Conservation (phyloP, 2,888 invertebrate genomes). For the Gerris lacustris region DNA sequence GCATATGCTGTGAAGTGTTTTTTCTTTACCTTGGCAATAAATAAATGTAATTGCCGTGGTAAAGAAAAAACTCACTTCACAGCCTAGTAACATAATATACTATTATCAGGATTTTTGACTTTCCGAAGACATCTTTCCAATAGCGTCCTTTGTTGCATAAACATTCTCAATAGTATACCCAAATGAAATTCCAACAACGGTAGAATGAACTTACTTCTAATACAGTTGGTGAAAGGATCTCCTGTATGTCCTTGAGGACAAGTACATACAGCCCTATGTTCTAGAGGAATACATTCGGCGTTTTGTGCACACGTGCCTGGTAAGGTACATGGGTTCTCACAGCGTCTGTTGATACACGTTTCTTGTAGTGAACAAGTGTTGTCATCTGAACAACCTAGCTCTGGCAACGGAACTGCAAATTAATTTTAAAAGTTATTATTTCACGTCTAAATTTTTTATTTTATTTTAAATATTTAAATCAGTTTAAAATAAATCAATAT, state of each 20-base stretch:
- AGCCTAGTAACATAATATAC: too few species aligned
- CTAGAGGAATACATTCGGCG: slow-evolving; percentile 61
- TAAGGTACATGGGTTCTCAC: slow-evolving; percentile 61
- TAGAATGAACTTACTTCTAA: slow-evolving; percentile 40
- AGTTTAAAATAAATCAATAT: not conserved
- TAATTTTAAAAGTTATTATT: not conserved
- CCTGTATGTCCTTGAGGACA: slow-evolving; percentile 63
- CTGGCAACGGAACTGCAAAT: slow-evolving; percentile 18
- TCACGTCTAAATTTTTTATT: not conserved
- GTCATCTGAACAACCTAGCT: slow-evolving; percentile 54
- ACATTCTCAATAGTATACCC: too few species aligned
- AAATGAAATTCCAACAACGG: too few species aligned
- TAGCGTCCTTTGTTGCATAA: too few species aligned
- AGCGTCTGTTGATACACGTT: slow-evolving; percentile 57
- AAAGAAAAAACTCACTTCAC: too few species aligned
- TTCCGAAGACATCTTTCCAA: too few species aligned
- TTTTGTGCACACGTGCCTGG: slow-evolving; percentile 62
- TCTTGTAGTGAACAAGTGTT: slow-evolving; percentile 59
- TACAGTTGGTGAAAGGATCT: slow-evolving; percentile 70
- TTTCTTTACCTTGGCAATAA: too few species aligned
- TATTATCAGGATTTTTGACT: too few species aligned
- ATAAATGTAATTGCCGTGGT: too few species aligned
- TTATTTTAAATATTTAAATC: slow-evolving; percentile 12
- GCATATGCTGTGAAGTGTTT: too few species aligned
- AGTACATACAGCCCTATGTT: slow-evolving; percentile 61